Evolutionary conservation across 2,888 invertebrate species (phyloP).

Genomic region (Drosophila niveifrons): DNA sequence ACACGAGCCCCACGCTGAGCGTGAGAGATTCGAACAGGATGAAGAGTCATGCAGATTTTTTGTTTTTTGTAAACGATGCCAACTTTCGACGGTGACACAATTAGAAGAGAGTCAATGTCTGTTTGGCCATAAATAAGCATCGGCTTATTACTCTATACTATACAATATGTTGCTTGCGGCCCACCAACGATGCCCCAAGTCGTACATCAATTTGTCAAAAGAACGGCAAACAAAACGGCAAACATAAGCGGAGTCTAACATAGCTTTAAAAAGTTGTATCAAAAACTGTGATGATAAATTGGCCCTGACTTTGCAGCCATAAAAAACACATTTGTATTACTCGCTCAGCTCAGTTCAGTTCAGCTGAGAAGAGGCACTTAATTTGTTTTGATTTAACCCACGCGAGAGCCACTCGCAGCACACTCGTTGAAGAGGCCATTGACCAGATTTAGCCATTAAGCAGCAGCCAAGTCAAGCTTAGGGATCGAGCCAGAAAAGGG

Average conservation of each 20-base stretch:
- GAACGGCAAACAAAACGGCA: conserved; percentile 27
- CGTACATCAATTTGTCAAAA: conserved; percentile 71
- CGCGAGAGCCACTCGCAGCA: conserved; percentile 51
- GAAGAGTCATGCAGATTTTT: conserved; percentile 49
- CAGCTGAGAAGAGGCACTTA: conserved; percentile 63
- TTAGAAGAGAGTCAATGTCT: conserved; percentile 43
- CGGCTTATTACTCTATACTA: background rate
- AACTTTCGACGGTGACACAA: conserved; percentile 77
- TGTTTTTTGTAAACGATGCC: conserved; percentile 21
- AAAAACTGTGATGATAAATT: conserved; percentile 72
- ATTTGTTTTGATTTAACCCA: conserved; percentile 76
- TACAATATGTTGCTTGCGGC: conserved; percentile 34
- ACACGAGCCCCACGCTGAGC: conserved; percentile 48
- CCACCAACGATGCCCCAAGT: conserved; percentile 62
- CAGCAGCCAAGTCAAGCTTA: background rate
- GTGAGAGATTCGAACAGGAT: conserved; percentile 40
- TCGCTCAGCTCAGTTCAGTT: conserved; percentile 31
- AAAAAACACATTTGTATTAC: conserved; percentile 64
- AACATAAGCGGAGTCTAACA: background rate
- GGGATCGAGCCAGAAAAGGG: conserved; percentile 47
- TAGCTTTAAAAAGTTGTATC: conserved; percentile 36
- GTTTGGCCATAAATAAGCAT: conserved; percentile 63
- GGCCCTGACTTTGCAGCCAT: conserved; percentile 64
- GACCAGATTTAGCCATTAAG: conserved; percentile 56
- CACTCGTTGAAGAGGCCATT: conserved; percentile 60